Evolutionary conservation across 2,113 vertebrate genomes (phyloP).

Genomic region (Cyanistes caeruleus): DNA sequence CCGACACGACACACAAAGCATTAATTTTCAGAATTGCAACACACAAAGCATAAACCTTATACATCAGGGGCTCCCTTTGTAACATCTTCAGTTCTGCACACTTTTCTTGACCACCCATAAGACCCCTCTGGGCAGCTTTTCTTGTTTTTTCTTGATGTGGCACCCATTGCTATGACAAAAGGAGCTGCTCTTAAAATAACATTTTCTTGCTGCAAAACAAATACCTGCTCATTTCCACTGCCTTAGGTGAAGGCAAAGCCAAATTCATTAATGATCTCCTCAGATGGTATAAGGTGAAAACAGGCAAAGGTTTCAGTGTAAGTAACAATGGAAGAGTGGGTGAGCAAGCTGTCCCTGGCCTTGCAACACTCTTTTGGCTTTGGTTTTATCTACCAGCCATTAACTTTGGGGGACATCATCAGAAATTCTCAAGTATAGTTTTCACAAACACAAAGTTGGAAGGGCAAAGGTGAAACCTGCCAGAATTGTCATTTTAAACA

Average conservation of each 20-base stretch:
- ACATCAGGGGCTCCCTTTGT: background rate
- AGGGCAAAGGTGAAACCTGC: background rate
- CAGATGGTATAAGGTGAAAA: background rate
- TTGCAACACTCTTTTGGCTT: background rate
- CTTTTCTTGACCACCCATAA: background rate
- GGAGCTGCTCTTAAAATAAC: background rate
- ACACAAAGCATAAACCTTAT: background rate
- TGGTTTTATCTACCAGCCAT: background rate
- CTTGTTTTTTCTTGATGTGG: background rate
- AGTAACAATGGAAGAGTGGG: background rate
- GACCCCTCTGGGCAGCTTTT: background rate
- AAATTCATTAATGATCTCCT: background rate
- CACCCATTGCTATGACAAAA: background rate
- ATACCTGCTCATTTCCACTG: background rate
- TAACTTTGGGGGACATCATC: background rate
- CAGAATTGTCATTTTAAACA: background rate
- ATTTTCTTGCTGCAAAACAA: background rate
- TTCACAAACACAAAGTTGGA: background rate
- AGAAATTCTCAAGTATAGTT: background rate
- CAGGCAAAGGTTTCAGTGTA: background rate
- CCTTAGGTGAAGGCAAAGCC: background rate
- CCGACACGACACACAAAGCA: background rate
- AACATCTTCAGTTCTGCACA: background rate
- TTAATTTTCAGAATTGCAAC: background rate
- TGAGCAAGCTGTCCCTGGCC: background rate